Evolutionary conservation across 2,797 vertebrate genomes (phyloP), one percentile per base, ranked within the genome.

Genomic region (Hydrophis major): DNA sequence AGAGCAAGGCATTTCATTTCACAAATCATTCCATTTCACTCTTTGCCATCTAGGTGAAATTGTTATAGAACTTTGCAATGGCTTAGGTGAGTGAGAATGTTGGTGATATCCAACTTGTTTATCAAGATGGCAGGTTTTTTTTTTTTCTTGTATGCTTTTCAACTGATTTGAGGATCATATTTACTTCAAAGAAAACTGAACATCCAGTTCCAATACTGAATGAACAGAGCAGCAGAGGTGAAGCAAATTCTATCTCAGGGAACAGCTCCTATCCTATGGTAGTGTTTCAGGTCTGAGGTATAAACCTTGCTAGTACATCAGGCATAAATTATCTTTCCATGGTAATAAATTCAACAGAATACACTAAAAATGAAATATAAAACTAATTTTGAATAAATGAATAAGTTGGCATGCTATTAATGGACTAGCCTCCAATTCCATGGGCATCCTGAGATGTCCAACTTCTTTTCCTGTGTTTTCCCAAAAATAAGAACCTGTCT

Each of bases 21-120:
- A 66, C 83, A 89, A 92, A 66, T 92, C 16, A 55, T 63, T 56
- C 57, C 37, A 88, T 88, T 83, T 94, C 87, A 83, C 22, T 32
- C 87, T 88, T 90, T 90, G 66, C 42, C n/a, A n/a, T 66, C 89
- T 91, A 90, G 86, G 90, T 90, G 90, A 92, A 90, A 90, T 90
- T 83, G 89, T 32, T 63, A 66, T 50, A 92, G 32, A 91, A 66
- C 56, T 88, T 88, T 63, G 32, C 55, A 32, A 60, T 50, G 55
- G 86, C 47, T 63, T 89, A 63, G 37, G 1, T 37, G 78, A 92
- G 47, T 55, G 32, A 88, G 63, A 42, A 86, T 90, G 47, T 42
- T 10, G 28, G 63, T 3, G 7, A 61, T 53, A 61, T 60, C 56
- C 11, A 60, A n/a, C 57, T 27, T 57, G 50, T 83, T 50, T 88